Percentiles rank a stretch among this genome's conserved stretches.
Conservation (phyloP, 2,113 vertebrate genomes). For the Plecotus auritus region DNA sequence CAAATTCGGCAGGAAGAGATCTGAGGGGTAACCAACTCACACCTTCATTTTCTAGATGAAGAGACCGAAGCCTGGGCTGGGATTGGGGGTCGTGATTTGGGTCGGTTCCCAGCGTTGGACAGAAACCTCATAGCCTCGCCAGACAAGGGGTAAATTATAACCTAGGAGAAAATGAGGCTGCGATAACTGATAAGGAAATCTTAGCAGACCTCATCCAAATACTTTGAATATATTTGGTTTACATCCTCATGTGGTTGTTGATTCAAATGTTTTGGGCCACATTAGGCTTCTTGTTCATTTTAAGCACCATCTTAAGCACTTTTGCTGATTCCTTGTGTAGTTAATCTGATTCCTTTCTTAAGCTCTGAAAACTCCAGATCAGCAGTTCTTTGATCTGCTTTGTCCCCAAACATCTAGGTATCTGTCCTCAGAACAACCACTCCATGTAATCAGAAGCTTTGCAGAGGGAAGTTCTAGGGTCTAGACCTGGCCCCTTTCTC, state of each 20-base stretch:
- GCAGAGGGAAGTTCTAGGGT: not conserved
- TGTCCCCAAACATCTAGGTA: not conserved
- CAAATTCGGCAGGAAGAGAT: not conserved
- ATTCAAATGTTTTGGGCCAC: not conserved
- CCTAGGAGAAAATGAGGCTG: not conserved
- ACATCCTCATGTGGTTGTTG: not conserved
- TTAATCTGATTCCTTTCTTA: not conserved
- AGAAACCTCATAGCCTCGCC: not conserved
- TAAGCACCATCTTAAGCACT: not conserved
- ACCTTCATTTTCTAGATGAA: not conserved
- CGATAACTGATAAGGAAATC: not conserved
- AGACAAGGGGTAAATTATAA: not conserved
- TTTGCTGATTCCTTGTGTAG: not conserved
- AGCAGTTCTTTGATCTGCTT: not conserved
- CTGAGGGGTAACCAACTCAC: not conserved
- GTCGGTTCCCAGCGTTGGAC: not conserved
- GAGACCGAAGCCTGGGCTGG: not conserved
- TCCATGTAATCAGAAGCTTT: not conserved
- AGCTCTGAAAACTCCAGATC: not conserved
- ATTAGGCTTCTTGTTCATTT: not conserved
- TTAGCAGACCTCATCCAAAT: not conserved
- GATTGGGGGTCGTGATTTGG: not conserved
- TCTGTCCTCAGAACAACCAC: not conserved
- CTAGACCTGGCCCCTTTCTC: not conserved
- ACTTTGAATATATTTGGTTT: slow-evolving; percentile 4